These are phyloP conservation scores for Nomada goodeniana DNA, from an alignment of 2,888 invertebrate species.

Conservation along the genomic window DNA sequence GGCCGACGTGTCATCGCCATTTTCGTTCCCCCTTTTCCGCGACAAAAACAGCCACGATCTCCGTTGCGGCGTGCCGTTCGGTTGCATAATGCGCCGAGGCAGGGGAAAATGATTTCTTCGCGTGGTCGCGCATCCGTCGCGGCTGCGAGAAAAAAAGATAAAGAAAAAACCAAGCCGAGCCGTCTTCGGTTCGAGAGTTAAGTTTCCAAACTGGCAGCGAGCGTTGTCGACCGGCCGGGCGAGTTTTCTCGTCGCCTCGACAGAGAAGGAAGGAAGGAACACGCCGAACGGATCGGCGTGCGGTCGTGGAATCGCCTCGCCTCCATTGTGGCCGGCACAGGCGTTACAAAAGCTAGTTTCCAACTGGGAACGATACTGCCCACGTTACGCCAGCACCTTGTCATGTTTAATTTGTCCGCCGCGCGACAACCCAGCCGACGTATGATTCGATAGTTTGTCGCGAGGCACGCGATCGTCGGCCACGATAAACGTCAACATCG, in stretches of 20 bases:
- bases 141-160: conserved; percentile 3
- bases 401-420: conserved; percentile 58
- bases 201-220: conserved; percentile 30
- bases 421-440: conserved; percentile 41
- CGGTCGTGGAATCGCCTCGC: conserved; percentile 58
- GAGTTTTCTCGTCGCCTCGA: conserved; percentile 37
- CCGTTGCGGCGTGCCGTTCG: neutral
- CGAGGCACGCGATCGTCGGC: conserved; percentile 47
- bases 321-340: conserved; percentile 38
- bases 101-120: conserved; percentile 1
- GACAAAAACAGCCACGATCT: neutral
- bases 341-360: conserved; percentile 38
- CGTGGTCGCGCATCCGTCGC: neutral
- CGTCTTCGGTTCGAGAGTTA: neutral
- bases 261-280: conserved; percentile 4
- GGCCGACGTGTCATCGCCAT: neutral
- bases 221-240: conserved; percentile 30
- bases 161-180: conserved; percentile 11
- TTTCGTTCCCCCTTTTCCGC: neutral
- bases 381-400: conserved; percentile 57
- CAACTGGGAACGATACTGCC: conserved; percentile 45
- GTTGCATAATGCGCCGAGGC: conserved; percentile 7
- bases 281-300: conserved; percentile 50
- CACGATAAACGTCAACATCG: conserved; percentile 49
- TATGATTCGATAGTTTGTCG: conserved; percentile 60